Evolutionary conservation across 2,113 vertebrate genomes (phyloP), one percentile per base, ranked within the genome.

Genomic region (Clupea harengus): DNA sequence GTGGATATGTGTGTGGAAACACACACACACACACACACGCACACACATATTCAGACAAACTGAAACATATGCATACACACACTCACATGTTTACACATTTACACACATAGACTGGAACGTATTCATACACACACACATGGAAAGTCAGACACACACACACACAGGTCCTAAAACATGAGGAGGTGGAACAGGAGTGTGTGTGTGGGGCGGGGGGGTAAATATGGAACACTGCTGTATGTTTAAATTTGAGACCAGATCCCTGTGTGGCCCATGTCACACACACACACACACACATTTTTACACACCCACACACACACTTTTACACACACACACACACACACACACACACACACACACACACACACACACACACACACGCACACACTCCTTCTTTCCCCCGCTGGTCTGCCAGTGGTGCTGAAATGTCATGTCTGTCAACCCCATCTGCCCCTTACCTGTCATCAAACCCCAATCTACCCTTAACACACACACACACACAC

Each of bases 401-500:
- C 2, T 54, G 17, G 47, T 49, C 47, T 49, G 47, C 13, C 83
- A 45, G 81, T 50, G 75, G 86, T 47, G 85, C 84, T 90, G 89
- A 92, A 87, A 89, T 85, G 82, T 81, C 81, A 13, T 81, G 84
- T 90, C 89, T 90, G 89, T 92, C 90, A 87, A 84, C 87, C 22
- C 85, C n/a, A 47, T 85, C 87, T 88, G 85, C 88, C 85, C 85
- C 89, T 47, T 87, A 83, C 83, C 86, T 89, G 89, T 90, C 87
- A 88, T 87, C 90, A 6, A 81, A 47, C n/a, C 64, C 39, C 83
- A 81, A 85, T 78, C 82, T 80, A 5, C 47, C 54, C 7, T 22
- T 49, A 49, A 72, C 64, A 72, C 64, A 72, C n/a, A 72, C 64
- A 72, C 64, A 72, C 64, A 28, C 64, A 72, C 64, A 72, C 64